Conservation (phyloP, 2,113 vertebrate species). For the Chinchilla lanigera region DNA sequence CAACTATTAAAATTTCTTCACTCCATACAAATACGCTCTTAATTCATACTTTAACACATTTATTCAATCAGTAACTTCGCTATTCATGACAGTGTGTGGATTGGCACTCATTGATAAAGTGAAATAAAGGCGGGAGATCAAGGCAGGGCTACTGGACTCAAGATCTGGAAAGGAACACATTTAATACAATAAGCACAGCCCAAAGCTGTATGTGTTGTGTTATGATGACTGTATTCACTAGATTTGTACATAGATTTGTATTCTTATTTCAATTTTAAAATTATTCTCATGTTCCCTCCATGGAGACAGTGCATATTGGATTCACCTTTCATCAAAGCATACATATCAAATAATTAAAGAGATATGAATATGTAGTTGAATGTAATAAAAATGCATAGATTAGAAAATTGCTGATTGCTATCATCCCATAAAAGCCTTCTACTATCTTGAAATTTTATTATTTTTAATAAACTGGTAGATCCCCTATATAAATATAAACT, state of each 20-base stretch:
- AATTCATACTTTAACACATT: background rate
- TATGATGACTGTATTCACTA: background rate
- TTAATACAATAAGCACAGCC: background rate
- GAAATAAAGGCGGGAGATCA: background rate
- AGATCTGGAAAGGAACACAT: background rate
- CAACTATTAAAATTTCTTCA: background rate
- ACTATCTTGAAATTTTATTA: background rate
- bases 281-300: background rate
- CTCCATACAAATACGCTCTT: background rate
- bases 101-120: background rate
- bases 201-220: background rate
- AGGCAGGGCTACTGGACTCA: background rate
- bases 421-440: background rate
- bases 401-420: constrained; percentile 6
- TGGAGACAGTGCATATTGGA: background rate
- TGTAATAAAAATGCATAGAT: background rate
- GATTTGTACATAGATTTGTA: background rate
- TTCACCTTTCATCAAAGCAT: background rate
- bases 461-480: background rate
- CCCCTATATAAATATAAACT: background rate
- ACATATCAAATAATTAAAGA: constrained; percentile 21
- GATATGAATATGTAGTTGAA: background rate
- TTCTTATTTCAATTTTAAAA: background rate
- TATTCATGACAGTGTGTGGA: background rate
- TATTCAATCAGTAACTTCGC: background rate